Base-by-base conservation (phyloP, 92 coral and sea anemone genomes). In the Parazoanthus atlanticus region DNA sequence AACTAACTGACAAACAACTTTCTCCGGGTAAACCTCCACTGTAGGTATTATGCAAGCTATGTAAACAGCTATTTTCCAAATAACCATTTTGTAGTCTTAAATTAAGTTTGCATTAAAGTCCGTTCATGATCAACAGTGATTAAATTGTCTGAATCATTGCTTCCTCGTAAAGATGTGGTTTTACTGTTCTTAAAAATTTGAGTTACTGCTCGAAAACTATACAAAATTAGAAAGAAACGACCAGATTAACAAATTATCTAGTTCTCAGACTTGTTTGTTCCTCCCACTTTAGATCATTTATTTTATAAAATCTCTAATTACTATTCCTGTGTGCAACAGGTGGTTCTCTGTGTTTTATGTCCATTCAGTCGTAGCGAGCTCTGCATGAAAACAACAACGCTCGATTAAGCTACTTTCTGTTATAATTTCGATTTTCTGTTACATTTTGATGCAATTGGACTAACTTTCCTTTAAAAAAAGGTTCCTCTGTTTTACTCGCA, bases 251-350 rank as follows among this genome's bases (percentile, higher is more conserved):
- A 52, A 52, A 52, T 52, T 13, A 52, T 52, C 58, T 52, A 52
- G 58, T 52, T 1, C 19, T 19, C 58, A 52, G 58, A 52, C 17
- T 52, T 16, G 58, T 16, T 52, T 52, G 21, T 52, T 52, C 58
- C 19, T 15, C 58, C 58, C 58, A 75, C 16, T 15, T 77, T 43
- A 77, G 16, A 77, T 43, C 17, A 77, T 77, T 8, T 40, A 29
- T 38, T 28, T 80, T 12, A 11, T 30, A 52, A 79, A 29, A 30
- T 29, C 46, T 30, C 28, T 30, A 29, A 52, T 52, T 80, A 80
- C 38, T 30, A 54, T 29, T 80, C 43, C 70, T 80, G 71, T 54
- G 40, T 30, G n/a, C 46, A 13, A 46, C 81, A 31, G 81, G 81
- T 78, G 15, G 34, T n/a, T n/a, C n/a, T 78, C 10, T 30, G 15